phyloP scores from a whole-genome alignment of 2,888 invertebrate genomes.

The Dryomyza anilis region DNA sequence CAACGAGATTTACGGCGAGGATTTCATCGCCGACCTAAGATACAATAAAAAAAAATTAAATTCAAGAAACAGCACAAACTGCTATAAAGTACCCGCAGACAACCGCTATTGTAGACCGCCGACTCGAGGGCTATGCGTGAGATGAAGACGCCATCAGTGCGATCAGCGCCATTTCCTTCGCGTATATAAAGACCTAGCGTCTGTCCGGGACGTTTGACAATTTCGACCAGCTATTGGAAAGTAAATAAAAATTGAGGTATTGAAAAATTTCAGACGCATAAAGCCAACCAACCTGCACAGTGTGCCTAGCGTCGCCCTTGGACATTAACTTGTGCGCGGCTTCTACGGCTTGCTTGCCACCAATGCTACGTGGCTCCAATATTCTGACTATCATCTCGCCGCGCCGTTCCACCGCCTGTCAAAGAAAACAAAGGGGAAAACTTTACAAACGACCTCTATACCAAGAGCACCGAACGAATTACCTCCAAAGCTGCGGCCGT shows the following conservation, averaged over 20 bases:
- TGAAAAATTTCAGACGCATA: too few species aligned
- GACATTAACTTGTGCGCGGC: conserved; percentile 83
- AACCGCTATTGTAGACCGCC: conserved; percentile 96
- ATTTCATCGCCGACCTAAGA: conserved; percentile 97
- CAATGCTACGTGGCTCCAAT: conserved; percentile 85
- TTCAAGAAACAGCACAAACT: too few species aligned
- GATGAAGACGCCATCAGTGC: conserved; percentile 96
- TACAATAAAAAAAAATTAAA: too few species aligned
- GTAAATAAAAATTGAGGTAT: neutral
- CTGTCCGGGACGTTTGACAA: conserved; percentile 98
- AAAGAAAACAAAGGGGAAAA: conserved; percentile 28
- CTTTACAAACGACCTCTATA: neutral
- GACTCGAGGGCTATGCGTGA: conserved; percentile 93
- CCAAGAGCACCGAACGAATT: conserved; percentile 35
- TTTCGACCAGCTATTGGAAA: conserved; percentile 82
- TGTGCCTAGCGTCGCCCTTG: conserved; percentile 68
- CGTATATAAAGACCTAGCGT: conserved; percentile 97
- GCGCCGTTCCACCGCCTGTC: conserved; percentile 82
- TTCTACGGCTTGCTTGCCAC: conserved; percentile 84
- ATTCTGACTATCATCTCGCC: conserved; percentile 95
- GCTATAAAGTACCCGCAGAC: conserved; percentile 80
- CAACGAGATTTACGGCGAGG: conserved; percentile 95
- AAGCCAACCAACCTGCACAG: conserved; percentile 66
- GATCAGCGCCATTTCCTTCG: conserved; percentile 97
- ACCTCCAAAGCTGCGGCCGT: conserved; percentile 90